Percentiles rank a stretch among this genome's conserved stretches.
phyloP scores from a whole-genome alignment of 2,888 invertebrate species.

The Drosophila bunnanda region DNA sequence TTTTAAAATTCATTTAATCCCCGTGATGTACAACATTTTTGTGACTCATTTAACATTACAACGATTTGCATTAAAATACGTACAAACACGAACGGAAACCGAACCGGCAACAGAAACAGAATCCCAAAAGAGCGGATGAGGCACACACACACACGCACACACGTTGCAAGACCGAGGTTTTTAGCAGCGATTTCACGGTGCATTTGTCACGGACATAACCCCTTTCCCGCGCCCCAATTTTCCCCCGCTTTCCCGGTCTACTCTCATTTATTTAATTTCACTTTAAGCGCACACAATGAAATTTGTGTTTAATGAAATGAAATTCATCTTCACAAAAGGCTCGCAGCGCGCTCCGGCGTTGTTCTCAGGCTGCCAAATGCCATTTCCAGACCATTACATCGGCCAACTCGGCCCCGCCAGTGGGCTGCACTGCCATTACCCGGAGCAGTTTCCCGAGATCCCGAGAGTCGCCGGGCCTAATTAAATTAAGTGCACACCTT shows the following conservation, averaged over 20 bases:
- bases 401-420: conserved; percentile 26
- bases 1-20: conserved; percentile 64
- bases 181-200: conserved; percentile 65
- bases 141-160: conserved; percentile 7
- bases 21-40: conserved; percentile 62
- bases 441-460: conserved; percentile 27
- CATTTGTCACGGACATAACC: conserved; percentile 60
- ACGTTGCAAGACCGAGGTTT: conserved; percentile 27
- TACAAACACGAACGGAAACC: conserved; percentile 45
- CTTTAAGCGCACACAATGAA: conserved; percentile 67
- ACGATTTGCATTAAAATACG: conserved; percentile 55
- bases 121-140: conserved; percentile 6
- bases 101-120: conserved; percentile 18
- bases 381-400: conserved; percentile 77
- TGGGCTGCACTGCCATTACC: conserved; percentile 31
- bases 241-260: neutral
- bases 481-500: conserved; percentile 80
- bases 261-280: conserved; percentile 73
- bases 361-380: conserved; percentile 64
- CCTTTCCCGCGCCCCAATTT: conserved; percentile 14
- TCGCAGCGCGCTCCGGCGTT: conserved; percentile 19
- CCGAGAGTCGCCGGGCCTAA: conserved; percentile 61
- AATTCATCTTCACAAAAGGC: conserved; percentile 64
- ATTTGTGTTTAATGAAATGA: conserved; percentile 75
- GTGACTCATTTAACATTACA: conserved; percentile 73